Evolutionary conservation across 2,113 vertebrate genomes (phyloP).

Genomic region (Pseudolaguvia tuberculata): DNA sequence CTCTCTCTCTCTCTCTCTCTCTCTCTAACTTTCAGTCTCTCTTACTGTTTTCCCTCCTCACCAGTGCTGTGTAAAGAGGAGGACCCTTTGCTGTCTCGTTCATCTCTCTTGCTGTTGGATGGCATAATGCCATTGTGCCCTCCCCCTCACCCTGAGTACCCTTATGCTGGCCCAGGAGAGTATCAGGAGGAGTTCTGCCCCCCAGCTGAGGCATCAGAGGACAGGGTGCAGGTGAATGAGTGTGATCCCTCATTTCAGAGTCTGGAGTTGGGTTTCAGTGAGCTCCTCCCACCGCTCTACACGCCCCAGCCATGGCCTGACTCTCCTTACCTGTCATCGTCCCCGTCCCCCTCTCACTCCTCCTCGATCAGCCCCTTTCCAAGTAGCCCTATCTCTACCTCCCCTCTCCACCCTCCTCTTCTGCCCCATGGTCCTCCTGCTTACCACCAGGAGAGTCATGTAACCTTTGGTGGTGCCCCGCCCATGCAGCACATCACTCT

Average conservation of each 20-base stretch:
- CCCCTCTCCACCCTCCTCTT: constrained; percentile 65
- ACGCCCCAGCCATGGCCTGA: constrained; percentile 66
- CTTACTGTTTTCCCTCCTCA: background rate
- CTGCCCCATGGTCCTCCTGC: constrained; percentile 59
- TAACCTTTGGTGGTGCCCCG: constrained; percentile 63
- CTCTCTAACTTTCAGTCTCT: background rate
- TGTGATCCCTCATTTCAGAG: constrained; percentile 69
- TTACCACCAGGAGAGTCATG: constrained; percentile 62
- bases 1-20: background rate
- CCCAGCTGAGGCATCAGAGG: constrained; percentile 59
- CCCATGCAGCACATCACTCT: constrained; percentile 73
- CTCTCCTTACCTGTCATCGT: constrained; percentile 74
- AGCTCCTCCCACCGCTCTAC: constrained; percentile 71
- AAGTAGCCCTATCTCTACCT: constrained; percentile 67
- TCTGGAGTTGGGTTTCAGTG: constrained; percentile 73
- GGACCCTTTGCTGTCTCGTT: constrained; percentile 63
- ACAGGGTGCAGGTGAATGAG: constrained; percentile 59
- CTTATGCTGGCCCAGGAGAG: constrained; percentile 52
- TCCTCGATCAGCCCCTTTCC: constrained; percentile 72
- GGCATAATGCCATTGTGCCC: constrained; percentile 52
- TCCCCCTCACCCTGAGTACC: constrained; percentile 64
- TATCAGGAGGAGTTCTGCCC: constrained; percentile 68
- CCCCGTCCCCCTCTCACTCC: constrained; percentile 73
- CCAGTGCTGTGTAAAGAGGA: constrained; percentile 73
- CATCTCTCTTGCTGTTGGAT: constrained; percentile 58